Conservation (phyloP, 1,140 invertebrate genomes). For the Caenorhabditis tropicalis region DNA sequence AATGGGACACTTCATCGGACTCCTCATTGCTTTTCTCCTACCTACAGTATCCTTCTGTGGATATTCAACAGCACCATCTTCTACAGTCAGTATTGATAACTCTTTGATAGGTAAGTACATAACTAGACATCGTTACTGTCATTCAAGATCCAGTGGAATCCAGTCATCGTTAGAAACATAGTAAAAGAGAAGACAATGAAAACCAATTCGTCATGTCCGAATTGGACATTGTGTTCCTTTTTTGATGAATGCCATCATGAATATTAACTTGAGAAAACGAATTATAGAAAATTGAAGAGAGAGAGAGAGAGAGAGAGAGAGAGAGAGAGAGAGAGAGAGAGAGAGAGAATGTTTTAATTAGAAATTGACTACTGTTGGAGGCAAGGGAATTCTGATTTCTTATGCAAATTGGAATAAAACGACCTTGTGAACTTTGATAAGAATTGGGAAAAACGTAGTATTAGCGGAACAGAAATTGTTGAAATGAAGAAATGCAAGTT, state of each 20-base stretch:
- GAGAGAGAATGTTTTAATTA: background rate
- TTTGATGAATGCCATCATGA: background rate
- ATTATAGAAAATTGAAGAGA: too few species aligned
- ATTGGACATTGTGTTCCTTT: slow-evolving; percentile 17
- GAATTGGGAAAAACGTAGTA: background rate
- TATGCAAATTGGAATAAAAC: background rate
- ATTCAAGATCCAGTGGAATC: background rate
- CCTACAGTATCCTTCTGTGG: slow-evolving; percentile 13
- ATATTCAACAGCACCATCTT: slow-evolving; percentile 21
- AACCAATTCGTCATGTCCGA: slow-evolving; percentile 41
- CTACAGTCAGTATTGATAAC: slow-evolving; percentile 38
- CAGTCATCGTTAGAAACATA: background rate
- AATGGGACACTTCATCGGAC: slow-evolving; percentile 5
- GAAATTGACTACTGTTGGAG: background rate
- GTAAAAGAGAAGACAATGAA: background rate
- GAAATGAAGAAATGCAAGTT: too few species aligned
- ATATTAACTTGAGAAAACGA: too few species aligned
- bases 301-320: background rate
- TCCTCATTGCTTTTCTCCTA: background rate
- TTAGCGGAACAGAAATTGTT: too few species aligned
- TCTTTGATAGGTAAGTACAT: background rate
- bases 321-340: background rate
- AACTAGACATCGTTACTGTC: background rate
- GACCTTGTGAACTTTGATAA: background rate
- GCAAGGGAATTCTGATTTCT: background rate